These are phyloP conservation scores for Sussaba pulchella DNA, from an alignment of 2,888 invertebrate species.

Conservation along the genomic window DNA sequence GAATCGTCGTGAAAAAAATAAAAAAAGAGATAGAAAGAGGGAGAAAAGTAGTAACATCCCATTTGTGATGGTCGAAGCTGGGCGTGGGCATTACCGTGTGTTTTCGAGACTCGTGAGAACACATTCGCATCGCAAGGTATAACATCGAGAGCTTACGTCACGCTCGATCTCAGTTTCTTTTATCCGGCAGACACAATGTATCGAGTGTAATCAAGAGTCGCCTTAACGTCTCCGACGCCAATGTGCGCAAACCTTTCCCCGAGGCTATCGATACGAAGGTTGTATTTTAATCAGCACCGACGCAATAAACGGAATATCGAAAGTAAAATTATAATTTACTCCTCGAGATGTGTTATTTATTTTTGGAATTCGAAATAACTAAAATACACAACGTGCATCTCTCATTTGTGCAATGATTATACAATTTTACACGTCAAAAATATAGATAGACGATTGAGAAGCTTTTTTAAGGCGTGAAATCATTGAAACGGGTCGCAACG, in stretches of 20 bases:
- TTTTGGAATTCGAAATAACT: background rate
- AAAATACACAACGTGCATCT: background rate
- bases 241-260: background rate
- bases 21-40: too few species aligned
- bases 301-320: background rate
- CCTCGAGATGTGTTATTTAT: background rate
- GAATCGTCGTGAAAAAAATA: slow-evolving; percentile 7
- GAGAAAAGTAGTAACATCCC: too few species aligned
- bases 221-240: slow-evolving; percentile 15
- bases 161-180: slow-evolving; percentile 26
- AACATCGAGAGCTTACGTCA: slow-evolving; percentile 40
- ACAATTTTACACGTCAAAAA: too few species aligned
- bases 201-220: slow-evolving; percentile 29
- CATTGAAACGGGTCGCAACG: too few species aligned
- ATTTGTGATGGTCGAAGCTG: background rate
- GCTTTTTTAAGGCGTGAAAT: too few species aligned
- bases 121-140: background rate
- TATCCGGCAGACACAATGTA: slow-evolving; percentile 38
- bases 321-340: slow-evolving; percentile 8
- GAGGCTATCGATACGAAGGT: slow-evolving; percentile 39
- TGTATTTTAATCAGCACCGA: slow-evolving; percentile 26
- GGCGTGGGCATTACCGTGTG: slow-evolving; percentile 25
- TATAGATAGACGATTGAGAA: too few species aligned
- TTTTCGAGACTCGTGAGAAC: slow-evolving; percentile 1
- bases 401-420: background rate